These are phyloP conservation scores for Mirza zaza DNA, from an alignment of 2,113 vertebrate species.

Conservation along the genomic window DNA sequence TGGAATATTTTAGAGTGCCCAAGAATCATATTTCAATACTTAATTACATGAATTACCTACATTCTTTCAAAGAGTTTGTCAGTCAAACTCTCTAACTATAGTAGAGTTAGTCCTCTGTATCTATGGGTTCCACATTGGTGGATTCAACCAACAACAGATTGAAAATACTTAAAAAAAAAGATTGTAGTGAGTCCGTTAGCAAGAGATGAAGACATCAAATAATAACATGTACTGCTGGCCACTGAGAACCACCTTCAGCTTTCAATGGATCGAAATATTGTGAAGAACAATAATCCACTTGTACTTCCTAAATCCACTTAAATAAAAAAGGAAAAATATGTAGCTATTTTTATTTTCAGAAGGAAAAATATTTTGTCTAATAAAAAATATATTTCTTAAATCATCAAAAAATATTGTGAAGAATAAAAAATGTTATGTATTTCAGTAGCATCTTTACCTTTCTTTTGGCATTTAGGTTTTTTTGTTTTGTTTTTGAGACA, in stretches of 20 bases:
- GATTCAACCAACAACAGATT: neutral
- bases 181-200: neutral
- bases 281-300: no score
- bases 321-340: neutral
- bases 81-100: neutral
- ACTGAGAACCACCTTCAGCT: neutral
- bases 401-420: neutral
- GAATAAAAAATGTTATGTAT: neutral
- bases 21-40: neutral
- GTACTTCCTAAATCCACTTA: no score
- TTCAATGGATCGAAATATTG: neutral
- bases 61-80: neutral
- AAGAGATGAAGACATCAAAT: neutral
- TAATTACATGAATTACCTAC: neutral
- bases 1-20: conserved; percentile 17
- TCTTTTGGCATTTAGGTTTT: neutral
- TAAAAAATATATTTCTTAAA: neutral
- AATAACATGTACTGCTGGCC: neutral
- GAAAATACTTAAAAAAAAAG: neutral
- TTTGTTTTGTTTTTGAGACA: no score
- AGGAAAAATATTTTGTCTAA: neutral
- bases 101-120: neutral
- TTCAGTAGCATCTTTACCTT: neutral
- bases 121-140: neutral
- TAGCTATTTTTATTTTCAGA: neutral